These are phyloP conservation scores for Atlantisia rogersi DNA, from an alignment of 2,113 vertebrate genomes.

Conservation along the genomic window DNA sequence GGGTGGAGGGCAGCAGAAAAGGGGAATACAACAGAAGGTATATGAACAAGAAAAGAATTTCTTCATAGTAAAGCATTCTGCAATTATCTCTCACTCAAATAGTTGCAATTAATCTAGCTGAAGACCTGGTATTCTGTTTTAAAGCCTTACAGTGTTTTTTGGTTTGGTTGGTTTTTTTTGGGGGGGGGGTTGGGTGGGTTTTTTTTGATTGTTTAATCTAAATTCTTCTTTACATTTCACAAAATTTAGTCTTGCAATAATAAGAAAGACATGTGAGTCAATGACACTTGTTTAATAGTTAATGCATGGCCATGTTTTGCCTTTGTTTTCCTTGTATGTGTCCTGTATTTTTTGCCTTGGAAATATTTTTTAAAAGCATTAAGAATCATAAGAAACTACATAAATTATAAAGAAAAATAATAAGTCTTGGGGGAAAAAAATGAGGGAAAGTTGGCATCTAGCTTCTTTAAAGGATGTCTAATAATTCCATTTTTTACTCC, in stretches of 20 bases:
- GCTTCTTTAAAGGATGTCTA: not conserved
- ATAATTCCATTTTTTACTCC: not conserved
- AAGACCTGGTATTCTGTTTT: not conserved
- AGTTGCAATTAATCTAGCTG: not conserved
- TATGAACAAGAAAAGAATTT: not conserved
- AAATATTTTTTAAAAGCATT: not conserved
- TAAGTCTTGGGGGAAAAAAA: not conserved
- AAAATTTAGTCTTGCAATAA: not conserved
- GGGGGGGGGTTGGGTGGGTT: not conserved
- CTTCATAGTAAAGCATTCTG: not conserved
- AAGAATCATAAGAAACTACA: not conserved
- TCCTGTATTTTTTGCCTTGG: not conserved
- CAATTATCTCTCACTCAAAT: not conserved
- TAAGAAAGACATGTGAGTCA: not conserved
- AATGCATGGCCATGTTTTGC: not conserved
- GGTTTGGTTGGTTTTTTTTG: too few relatives aligned
- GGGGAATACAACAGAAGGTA: not conserved
- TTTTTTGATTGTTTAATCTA: not conserved
- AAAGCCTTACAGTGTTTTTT: not conserved
- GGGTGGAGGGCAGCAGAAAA: not conserved
- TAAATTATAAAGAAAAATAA: not conserved
- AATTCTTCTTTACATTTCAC: not conserved
- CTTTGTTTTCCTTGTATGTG: not conserved
- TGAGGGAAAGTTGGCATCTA: not conserved
- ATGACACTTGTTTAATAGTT: not conserved